A percentile compares a stretch with the other conserved stretches of the same genome.
Evolutionary conservation across 2,113 vertebrate genomes (phyloP).

Genomic region (Nycticryphes semicollaris): DNA sequence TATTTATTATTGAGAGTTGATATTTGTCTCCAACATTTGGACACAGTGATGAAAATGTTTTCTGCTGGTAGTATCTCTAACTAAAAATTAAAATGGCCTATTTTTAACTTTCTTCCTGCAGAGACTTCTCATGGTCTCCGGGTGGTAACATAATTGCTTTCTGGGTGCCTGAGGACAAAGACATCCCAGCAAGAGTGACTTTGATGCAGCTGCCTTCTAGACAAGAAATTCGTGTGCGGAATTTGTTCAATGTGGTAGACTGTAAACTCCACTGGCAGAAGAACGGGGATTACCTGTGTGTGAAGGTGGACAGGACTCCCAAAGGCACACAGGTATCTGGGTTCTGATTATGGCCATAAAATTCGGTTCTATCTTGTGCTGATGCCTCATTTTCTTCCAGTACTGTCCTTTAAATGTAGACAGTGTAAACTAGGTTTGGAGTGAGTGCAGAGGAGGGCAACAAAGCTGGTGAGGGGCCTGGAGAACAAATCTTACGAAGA

Average conservation of each 20-base stretch:
- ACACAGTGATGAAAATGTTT: not conserved
- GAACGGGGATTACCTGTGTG: constrained; percentile 95
- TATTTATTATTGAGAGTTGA: not conserved
- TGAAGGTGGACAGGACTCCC: constrained; percentile 96
- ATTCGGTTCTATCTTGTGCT: not conserved
- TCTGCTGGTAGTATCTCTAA: not conserved
- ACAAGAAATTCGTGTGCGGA: constrained; percentile 94
- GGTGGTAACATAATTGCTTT: constrained; percentile 98
- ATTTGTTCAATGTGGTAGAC: constrained; percentile 96
- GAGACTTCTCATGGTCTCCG: constrained; percentile 99
- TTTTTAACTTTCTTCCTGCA: constrained; percentile 52
- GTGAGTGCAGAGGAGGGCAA: too few species aligned
- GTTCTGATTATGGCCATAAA: not conserved
- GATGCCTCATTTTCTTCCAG: not conserved
- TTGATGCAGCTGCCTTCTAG: constrained; percentile 96
- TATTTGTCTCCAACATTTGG: not conserved
- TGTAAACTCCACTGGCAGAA: constrained; percentile 99
- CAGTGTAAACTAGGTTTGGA: not conserved
- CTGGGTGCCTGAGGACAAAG: constrained; percentile 99
- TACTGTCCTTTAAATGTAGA: not conserved
- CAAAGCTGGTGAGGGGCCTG: too few species aligned
- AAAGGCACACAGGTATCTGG: constrained; percentile 90
- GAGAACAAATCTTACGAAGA: too few species aligned
- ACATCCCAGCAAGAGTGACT: constrained; percentile 96
- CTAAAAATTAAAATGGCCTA: not conserved